Percentiles rank a stretch among this genome's conserved stretches.
These are phyloP conservation scores for Maniola jurtina DNA, from an alignment of 1,140 invertebrate species.

Conservation along the genomic window DNA sequence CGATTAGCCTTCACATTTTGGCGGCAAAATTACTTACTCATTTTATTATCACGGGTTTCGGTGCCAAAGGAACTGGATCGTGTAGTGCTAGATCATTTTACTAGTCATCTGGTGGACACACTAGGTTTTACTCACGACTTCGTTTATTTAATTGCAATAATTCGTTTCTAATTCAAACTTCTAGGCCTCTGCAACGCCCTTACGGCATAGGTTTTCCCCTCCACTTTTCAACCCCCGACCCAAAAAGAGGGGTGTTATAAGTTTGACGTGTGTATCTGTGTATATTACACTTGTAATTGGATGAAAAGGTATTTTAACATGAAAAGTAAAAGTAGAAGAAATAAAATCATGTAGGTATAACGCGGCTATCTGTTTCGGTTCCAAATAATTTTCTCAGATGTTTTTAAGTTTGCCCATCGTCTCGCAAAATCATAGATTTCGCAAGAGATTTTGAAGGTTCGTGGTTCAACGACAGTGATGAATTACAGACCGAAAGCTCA, in stretches of 20 bases:
- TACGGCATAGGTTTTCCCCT: too few relatives aligned
- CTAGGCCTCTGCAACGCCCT: too few relatives aligned
- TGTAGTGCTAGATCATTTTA: neutral
- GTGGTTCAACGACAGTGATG: slow-evolving; percentile 2
- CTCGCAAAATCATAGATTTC: neutral
- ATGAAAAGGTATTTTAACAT: too few relatives aligned
- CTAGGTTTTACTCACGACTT: too few relatives aligned
- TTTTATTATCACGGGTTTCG: neutral
- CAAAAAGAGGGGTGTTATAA: too few relatives aligned
- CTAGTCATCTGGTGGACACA: neutral
- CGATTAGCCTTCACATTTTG: slow-evolving; percentile 1
- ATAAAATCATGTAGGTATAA: too few relatives aligned
- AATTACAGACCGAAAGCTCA: neutral
- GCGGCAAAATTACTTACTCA: neutral
- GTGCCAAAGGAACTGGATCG: neutral
- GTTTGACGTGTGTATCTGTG: too few relatives aligned
- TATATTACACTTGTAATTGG: too few relatives aligned
- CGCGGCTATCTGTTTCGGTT: neutral
- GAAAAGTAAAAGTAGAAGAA: too few relatives aligned
- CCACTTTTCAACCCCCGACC: too few relatives aligned
- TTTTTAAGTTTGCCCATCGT: neutral
- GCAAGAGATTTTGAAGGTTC: neutral
- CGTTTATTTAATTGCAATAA: too few relatives aligned
- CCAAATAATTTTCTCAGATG: neutral
- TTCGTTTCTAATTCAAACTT: too few relatives aligned